Percentiles rank a stretch among this genome's conserved stretches.
These are phyloP conservation scores for Tragelaphus strepsiceros DNA, from an alignment of 2,113 vertebrate genomes.

Conservation along the genomic window DNA sequence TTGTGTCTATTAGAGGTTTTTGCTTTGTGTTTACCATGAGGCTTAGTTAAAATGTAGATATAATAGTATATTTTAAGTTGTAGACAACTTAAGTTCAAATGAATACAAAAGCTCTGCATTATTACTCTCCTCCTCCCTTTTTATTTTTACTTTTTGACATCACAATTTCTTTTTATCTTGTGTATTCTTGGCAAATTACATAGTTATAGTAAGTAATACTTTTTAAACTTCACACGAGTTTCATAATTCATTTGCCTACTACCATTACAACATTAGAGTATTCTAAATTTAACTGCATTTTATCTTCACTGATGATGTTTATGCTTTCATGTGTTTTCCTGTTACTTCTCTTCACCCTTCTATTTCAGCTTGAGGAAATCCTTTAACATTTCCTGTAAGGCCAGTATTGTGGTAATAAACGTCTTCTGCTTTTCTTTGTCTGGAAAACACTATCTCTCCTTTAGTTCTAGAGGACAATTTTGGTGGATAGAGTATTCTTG, in stretches of 20 bases:
- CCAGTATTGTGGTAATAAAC: neutral
- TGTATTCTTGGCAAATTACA: neutral
- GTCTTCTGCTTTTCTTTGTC: neutral
- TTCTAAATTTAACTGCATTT: neutral
- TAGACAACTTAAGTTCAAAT: neutral
- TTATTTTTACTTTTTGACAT: neutral
- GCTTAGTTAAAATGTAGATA: neutral
- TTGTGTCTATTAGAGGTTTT: neutral
- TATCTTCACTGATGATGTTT: neutral
- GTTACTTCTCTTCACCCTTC: neutral
- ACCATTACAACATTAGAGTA: neutral
- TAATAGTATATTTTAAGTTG: neutral
- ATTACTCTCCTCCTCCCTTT: neutral
- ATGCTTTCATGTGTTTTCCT: neutral
- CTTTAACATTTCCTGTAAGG: neutral
- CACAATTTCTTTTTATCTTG: neutral
- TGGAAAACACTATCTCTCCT: neutral
- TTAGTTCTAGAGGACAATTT: neutral
- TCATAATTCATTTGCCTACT: neutral
- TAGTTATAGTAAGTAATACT: neutral
- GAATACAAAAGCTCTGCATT: neutral
- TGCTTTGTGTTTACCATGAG: neutral
- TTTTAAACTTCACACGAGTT: neutral
- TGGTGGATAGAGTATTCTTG: neutral
- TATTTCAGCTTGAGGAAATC: neutral